Percentiles rank a stretch among this genome's conserved stretches.
These are phyloP conservation scores for Catharus bicknelli DNA, from an alignment of 2,113 vertebrate species.

Conservation along the genomic window DNA sequence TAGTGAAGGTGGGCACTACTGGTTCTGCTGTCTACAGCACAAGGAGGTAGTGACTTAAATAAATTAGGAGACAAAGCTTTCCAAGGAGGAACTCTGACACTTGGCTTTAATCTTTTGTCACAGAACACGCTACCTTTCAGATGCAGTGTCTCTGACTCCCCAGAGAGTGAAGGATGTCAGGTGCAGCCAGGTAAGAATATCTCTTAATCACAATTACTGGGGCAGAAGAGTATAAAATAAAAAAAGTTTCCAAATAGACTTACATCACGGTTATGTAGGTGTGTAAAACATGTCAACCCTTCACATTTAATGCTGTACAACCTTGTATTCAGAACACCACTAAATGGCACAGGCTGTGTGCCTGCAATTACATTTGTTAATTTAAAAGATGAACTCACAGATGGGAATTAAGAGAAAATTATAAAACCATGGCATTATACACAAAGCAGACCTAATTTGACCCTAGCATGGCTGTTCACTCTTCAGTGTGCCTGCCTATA, in stretches of 20 bases:
- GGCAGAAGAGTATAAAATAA: not conserved
- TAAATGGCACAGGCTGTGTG: not conserved
- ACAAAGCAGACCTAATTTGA: conserved; percentile 43
- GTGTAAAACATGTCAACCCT: not conserved
- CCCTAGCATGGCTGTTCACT: conserved; percentile 1
- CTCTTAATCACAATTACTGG: not conserved
- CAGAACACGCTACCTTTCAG: rapidly evolving
- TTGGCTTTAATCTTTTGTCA: not conserved
- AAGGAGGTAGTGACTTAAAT: conserved; percentile 8
- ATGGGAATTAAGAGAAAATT: conserved; percentile 38
- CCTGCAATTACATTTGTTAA: not conserved
- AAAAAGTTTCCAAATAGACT: not conserved
- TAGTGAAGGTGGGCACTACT: not conserved
- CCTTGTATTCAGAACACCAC: not conserved
- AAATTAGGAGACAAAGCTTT: conserved; percentile 17
- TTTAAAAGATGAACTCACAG: not conserved
- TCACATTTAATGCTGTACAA: not conserved
- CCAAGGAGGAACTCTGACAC: not conserved
- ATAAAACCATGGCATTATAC: not conserved
- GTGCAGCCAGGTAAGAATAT: not conserved
- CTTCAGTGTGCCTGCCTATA: conserved; percentile 5
- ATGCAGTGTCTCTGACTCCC: not conserved
- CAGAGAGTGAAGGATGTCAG: not conserved
- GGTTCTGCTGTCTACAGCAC: not conserved
- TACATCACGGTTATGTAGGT: not conserved